phyloP scores from a whole-genome alignment of 2,888 invertebrate species.

The Griposia aprilina region DNA sequence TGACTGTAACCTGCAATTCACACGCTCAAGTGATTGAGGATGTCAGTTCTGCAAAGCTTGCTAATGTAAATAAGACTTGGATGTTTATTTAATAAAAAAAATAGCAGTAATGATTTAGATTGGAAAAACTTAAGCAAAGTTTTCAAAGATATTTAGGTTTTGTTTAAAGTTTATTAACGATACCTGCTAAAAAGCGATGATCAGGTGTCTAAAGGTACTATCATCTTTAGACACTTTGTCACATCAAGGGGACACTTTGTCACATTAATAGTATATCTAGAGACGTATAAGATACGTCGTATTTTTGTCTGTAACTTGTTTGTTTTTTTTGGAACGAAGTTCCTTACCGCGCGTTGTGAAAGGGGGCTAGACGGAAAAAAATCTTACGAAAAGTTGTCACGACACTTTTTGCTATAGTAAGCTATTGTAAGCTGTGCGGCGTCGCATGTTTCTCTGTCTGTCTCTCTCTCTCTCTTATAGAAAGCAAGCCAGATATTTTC shows the following conservation, averaged over 20 bases:
- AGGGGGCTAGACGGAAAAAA: no score
- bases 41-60: constrained; percentile 5
- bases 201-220: not conserved
- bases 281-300: not conserved
- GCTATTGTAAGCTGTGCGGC: no score
- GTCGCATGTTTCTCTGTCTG: no score
- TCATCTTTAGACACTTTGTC: not conserved
- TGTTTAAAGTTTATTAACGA: not conserved
- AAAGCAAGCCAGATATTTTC: no score
- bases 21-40: constrained; percentile 1
- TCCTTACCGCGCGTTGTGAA: no score
- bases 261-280: not conserved
- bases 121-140: not conserved
- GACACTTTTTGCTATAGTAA: no score
- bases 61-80: not conserved
- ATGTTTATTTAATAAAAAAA: not conserved
- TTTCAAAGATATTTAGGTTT: not conserved
- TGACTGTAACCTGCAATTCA: not conserved
- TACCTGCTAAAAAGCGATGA: not conserved
- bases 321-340: no score
- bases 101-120: not conserved
- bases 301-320: no score
- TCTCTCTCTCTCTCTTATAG: no score
- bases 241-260: not conserved
- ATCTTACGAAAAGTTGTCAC: no score